phyloP scores from a whole-genome alignment of 2,113 vertebrate genomes.

The Peromyscus leucopus region DNA sequence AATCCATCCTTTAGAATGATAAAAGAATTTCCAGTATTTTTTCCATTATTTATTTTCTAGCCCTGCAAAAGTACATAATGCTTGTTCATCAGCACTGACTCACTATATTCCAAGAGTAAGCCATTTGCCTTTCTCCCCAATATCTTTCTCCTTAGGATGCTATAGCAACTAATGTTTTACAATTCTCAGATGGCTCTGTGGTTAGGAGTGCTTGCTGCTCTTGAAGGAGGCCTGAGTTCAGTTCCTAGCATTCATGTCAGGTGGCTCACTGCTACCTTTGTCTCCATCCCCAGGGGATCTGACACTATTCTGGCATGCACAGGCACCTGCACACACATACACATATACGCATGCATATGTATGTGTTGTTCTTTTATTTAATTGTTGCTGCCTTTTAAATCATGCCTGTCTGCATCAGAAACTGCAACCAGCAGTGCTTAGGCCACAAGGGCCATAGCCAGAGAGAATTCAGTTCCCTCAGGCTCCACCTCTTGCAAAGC shows the following conservation, averaged over 20 bases:
- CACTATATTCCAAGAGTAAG: conserved; percentile 60
- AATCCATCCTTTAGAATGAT: background rate
- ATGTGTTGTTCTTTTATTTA: background rate
- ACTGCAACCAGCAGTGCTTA: too few relatives aligned
- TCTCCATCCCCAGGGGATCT: background rate
- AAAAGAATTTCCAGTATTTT: conserved; percentile 50
- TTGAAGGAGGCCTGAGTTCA: background rate
- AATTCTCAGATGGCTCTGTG: conserved; percentile 41
- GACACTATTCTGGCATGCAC: background rate
- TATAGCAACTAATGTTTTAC: conserved; percentile 69
- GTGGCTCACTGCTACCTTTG: background rate
- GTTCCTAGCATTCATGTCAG: background rate
- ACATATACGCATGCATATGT: background rate
- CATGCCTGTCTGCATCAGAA: too few relatives aligned
- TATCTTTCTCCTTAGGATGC: conserved; percentile 64
- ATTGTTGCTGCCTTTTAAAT: too few relatives aligned
- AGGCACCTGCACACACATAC: background rate
- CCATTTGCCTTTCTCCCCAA: conserved; percentile 68
- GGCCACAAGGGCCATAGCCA: too few relatives aligned
- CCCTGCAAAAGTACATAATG: conserved; percentile 58
- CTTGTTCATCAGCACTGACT: conserved; percentile 64
- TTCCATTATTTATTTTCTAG: conserved; percentile 64
- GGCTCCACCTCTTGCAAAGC: too few relatives aligned
- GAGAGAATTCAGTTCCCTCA: too few relatives aligned
- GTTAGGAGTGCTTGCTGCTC: background rate